Evolutionary conservation across 2,113 vertebrate genomes (phyloP), one percentile per base, ranked within the genome.

Genomic region (Motacilla alba): DNA sequence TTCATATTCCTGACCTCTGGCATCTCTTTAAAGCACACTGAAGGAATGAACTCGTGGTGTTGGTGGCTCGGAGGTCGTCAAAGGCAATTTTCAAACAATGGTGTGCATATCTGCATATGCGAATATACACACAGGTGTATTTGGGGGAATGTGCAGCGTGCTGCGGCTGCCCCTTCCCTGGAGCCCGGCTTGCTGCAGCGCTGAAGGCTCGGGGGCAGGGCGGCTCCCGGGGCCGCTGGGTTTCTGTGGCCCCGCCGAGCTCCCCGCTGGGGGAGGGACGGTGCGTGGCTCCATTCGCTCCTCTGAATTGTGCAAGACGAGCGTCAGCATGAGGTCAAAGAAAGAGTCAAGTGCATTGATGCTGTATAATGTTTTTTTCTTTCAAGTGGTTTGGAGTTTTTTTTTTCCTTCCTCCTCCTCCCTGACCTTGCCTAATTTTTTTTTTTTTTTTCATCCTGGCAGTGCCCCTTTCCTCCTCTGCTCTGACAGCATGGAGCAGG

Each of bases 381-480:
- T 72, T 12, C 15, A 39, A 67, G 47, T 14, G 2, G 2, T 7
- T 28, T 58, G 33, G 33, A 9, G 4, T 53, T 23, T 31, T 49
- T 33, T 37, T 64, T 19, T 28, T 2, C 4, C 11, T 39, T 73
- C 22, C 20, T 49, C 22, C 20, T 49, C 47, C 33, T 78, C 70
- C 55, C 31, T 52, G 46, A 60, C 56, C 39, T 68, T 44, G 47
- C 53, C 31, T 64, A 74, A 31, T 53, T 33, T 13, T 14, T 76
- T 20, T 33, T 20, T 33, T 37, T 53, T n/a, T 49, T 41, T 11
- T 0, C 4, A 2, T n/a, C 5, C 50, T 69, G 91, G 78, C 28
- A 66, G 82, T 90, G 80, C 55, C 87, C 47, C 47, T 90, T 98
- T 97, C 96, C 96, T 95, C 82, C 94, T 60, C 49, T 83, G 70